Conservation (phyloP, 2,888 invertebrate species). For the Homarus gammarus region DNA sequence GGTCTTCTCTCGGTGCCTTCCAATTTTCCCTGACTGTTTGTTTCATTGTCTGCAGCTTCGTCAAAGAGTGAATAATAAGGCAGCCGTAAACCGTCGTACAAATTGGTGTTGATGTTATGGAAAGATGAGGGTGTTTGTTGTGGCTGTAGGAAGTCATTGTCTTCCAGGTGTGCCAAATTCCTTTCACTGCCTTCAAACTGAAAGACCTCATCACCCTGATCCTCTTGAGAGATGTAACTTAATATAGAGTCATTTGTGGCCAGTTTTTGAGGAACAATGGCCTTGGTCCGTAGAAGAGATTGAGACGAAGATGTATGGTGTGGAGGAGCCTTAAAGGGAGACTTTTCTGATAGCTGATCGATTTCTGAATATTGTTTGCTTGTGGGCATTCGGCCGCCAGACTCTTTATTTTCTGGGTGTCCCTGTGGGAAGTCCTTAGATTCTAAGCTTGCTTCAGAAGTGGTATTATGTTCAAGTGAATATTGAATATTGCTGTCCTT, state of each 20-base stretch:
- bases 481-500: no score
- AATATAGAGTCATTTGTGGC: no score
- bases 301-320: neutral
- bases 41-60: neutral
- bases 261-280: neutral
- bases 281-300: neutral
- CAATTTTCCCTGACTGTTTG: neutral
- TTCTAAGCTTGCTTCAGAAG: no score
- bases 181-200: constrained; percentile 11
- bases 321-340: neutral
- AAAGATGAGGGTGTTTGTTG: neutral
- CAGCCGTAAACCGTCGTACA: constrained; percentile 17
- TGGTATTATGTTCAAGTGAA: no score
- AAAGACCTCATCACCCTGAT: neutral
- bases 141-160: neutral
- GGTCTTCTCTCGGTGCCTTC: neutral
- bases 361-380: no score
- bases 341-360: neutral
- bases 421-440: neutral
- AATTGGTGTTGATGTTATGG: neutral
- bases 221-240: neutral
- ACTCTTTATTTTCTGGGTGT: neutral
- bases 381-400: neutral
- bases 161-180: neutral
- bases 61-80: constrained; percentile 13